Evolutionary conservation across 2,888 invertebrate species (phyloP).

Genomic region (Tetramorium bicarinatum): DNA sequence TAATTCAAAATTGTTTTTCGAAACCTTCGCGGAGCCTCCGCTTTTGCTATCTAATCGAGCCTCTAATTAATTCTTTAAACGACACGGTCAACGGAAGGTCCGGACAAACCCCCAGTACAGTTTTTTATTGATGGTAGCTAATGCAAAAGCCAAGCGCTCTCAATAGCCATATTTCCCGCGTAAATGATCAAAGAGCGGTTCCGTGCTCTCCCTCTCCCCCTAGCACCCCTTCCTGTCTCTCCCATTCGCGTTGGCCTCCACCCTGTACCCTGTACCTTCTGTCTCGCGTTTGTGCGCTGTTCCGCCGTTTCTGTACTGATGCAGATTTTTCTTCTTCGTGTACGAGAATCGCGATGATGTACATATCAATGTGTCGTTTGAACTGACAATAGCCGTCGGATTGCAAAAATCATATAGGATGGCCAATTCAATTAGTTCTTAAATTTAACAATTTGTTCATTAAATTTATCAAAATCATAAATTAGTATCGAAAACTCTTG

Average conservation of each 20-base stretch:
- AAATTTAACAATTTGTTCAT: neutral
- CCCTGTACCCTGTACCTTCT: constrained; percentile 27
- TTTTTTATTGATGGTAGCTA: constrained; percentile 75
- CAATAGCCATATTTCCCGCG: constrained; percentile 78
- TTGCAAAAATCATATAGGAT: neutral
- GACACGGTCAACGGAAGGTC: constrained; percentile 36
- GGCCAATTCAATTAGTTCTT: neutral
- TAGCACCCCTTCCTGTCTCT: constrained; percentile 20
- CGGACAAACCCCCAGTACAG: constrained; percentile 31
- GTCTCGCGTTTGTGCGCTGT: constrained; percentile 34
- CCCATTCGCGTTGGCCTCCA: constrained; percentile 29
- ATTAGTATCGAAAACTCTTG: neutral
- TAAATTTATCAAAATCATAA: neutral
- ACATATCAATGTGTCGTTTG: neutral
- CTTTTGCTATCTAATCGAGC: constrained; percentile 52
- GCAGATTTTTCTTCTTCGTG: constrained; percentile 23
- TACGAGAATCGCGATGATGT: neutral
- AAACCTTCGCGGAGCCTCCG: constrained; percentile 48
- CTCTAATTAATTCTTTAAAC: constrained; percentile 74
- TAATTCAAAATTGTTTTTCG: constrained; percentile 60
- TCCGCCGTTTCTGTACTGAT: constrained; percentile 41
- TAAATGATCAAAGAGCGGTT: constrained; percentile 76
- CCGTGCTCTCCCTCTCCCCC: constrained; percentile 34
- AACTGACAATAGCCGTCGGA: constrained; percentile 14
- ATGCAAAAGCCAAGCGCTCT: constrained; percentile 73